Conservation (phyloP, 2,797 vertebrate species). For the Phaenicophaeus curvirostris region DNA sequence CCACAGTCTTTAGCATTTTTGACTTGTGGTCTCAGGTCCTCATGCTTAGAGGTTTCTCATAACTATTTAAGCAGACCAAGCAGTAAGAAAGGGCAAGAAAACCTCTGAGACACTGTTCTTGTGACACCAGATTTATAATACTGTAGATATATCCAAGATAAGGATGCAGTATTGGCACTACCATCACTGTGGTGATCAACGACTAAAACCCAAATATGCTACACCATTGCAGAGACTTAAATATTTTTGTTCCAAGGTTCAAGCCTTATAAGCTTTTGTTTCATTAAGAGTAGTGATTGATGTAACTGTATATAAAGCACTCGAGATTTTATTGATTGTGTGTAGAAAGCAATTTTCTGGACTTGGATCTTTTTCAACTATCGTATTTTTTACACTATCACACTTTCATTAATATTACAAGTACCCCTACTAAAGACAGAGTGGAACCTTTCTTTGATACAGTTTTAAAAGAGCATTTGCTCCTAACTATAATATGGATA, state of each 20-base stretch:
- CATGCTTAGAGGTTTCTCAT: background rate
- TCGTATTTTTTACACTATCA: background rate
- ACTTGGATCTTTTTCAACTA: background rate
- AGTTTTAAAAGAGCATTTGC: background rate
- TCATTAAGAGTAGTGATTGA: background rate
- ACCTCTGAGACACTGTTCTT: background rate
- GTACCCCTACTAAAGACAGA: background rate
- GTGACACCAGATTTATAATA: background rate
- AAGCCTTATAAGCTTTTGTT: background rate
- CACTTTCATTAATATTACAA: background rate
- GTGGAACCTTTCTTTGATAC: background rate
- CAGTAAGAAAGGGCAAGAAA: background rate
- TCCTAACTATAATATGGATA: background rate
- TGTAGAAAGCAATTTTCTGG: background rate
- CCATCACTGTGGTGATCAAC: background rate
- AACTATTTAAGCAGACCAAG: background rate
- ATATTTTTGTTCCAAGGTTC: background rate
- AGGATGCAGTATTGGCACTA: rapidly evolving
- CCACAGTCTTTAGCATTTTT: background rate
- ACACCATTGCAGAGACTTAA: background rate
- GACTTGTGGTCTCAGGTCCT: background rate
- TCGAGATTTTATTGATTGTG: background rate
- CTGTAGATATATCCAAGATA: background rate
- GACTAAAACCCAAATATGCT: background rate
- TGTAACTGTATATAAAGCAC: background rate